These are phyloP conservation scores for Macropis europaea DNA, from an alignment of 2,888 invertebrate genomes.

Conservation along the genomic window DNA sequence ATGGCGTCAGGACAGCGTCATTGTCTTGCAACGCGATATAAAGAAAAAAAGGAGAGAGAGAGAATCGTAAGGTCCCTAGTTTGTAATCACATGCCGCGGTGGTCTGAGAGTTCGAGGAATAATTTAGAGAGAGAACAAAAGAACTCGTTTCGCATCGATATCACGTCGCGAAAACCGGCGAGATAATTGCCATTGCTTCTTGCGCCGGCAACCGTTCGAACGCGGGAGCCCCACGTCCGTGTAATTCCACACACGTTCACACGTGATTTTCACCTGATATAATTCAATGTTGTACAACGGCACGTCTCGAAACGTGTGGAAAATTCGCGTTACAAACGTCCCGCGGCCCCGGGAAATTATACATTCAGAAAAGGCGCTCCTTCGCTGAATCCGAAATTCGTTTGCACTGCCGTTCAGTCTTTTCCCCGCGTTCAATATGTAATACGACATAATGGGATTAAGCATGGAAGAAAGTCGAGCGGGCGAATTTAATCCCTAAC, in stretches of 20 bases:
- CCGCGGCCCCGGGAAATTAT: conserved; percentile 32
- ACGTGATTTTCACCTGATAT: conserved; percentile 27
- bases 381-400: conserved; percentile 42
- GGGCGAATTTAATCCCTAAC: conserved; percentile 31
- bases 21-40: conserved; percentile 48
- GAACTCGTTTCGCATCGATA: conserved; percentile 45
- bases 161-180: neutral
- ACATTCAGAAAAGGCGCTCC: conserved; percentile 41
- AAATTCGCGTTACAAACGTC: conserved; percentile 16
- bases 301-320: conserved; percentile 22
- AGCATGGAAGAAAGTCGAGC: conserved; percentile 17
- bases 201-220: neutral
- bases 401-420: conserved; percentile 35
- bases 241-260: conserved; percentile 6
- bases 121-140: conserved; percentile 61
- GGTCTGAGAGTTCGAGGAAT: conserved; percentile 61
- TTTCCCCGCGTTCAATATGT: conserved; percentile 26
- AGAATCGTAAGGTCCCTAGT: conserved; percentile 53
- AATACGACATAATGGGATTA: conserved; percentile 21
- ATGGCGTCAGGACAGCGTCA: conserved; percentile 55
- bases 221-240: neutral
- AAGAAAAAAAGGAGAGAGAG: neutral
- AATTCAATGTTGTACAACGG: conserved; percentile 24
- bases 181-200: conserved; percentile 15
- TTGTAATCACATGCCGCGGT: conserved; percentile 61